Percentiles rank a stretch among this genome's conserved stretches.
phyloP scores from a whole-genome alignment of 1,140 invertebrate genomes.

The Matsumurasca onukii region DNA sequence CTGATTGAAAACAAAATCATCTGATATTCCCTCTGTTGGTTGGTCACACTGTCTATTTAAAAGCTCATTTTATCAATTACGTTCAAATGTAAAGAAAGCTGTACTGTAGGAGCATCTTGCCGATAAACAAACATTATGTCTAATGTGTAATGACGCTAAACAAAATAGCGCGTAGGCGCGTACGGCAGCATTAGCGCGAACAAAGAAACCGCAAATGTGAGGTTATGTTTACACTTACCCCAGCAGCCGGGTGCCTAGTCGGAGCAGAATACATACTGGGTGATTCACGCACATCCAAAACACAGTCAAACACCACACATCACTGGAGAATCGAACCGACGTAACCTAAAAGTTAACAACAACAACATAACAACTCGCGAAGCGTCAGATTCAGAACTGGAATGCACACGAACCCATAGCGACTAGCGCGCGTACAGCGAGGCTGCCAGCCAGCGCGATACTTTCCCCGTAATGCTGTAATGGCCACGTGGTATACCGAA shows the following conservation, averaged over 20 bases:
- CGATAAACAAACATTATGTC: too few species aligned
- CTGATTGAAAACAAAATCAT: too few species aligned
- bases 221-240: conserved; percentile 27
- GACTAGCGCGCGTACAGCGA: neutral
- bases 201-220: conserved; percentile 16
- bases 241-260: conserved; percentile 24
- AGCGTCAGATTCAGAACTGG: neutral
- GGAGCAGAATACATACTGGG: conserved; percentile 29
- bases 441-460: conserved; percentile 15
- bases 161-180: too few species aligned
- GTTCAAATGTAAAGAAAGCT: too few species aligned
- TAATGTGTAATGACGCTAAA: too few species aligned
- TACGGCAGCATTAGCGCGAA: neutral
- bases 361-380: neutral
- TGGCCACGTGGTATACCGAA: conserved; percentile 33
- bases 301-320: conserved; percentile 21
- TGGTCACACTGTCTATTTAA: too few species aligned
- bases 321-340: neutral
- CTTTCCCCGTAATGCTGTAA: conserved; percentile 32
- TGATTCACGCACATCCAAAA: conserved; percentile 16
- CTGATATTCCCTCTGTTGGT: too few species aligned
- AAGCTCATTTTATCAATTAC: too few species aligned
- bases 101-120: too few species aligned
- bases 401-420: conserved; percentile 2
- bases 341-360: neutral